These are phyloP conservation scores for Craterocephalus amniculus DNA, from an alignment of 2,797 vertebrate genomes.

Conservation along the genomic window DNA sequence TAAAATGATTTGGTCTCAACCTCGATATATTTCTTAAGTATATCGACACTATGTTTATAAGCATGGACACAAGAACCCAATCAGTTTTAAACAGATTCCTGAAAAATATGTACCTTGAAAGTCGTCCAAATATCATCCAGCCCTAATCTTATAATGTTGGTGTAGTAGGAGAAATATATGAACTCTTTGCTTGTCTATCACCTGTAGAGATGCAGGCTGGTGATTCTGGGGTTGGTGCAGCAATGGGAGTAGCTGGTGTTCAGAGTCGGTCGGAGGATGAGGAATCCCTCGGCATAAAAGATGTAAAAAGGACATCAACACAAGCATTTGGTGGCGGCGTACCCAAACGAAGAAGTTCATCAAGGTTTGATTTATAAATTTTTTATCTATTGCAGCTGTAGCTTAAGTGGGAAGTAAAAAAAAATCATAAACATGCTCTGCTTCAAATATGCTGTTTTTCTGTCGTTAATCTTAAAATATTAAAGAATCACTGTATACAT, in stretches of 20 bases:
- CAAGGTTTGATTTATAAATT: conserved; percentile 81
- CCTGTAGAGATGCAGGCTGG: conserved; percentile 80
- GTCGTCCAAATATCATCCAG: too few species aligned
- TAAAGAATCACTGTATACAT: not conserved
- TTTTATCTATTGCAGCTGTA: not conserved
- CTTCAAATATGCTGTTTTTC: not conserved
- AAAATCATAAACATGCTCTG: not conserved
- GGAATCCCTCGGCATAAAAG: conserved; percentile 88
- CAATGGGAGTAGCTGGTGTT: conserved; percentile 83
- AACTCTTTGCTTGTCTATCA: not conserved
- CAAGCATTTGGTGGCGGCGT: conserved; percentile 87
- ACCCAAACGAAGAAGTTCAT: conserved; percentile 95
- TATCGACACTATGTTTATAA: not conserved
- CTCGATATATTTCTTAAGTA: not conserved
- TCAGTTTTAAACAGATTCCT: not conserved
- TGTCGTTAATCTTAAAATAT: not conserved
- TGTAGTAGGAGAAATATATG: not conserved
- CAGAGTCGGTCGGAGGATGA: conserved; percentile 94
- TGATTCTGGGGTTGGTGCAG: conserved; percentile 78
- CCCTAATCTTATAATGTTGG: not conserved
- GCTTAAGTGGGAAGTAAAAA: not conserved
- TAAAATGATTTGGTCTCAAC: not conserved
- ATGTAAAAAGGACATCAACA: conserved; percentile 85
- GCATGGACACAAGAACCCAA: not conserved
- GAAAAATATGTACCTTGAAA: not conserved